Percentiles rank a stretch among this genome's conserved stretches.
Evolutionary conservation across 2,797 vertebrate species (phyloP).

Genomic region (Hippopotamyrus pictus): DNA sequence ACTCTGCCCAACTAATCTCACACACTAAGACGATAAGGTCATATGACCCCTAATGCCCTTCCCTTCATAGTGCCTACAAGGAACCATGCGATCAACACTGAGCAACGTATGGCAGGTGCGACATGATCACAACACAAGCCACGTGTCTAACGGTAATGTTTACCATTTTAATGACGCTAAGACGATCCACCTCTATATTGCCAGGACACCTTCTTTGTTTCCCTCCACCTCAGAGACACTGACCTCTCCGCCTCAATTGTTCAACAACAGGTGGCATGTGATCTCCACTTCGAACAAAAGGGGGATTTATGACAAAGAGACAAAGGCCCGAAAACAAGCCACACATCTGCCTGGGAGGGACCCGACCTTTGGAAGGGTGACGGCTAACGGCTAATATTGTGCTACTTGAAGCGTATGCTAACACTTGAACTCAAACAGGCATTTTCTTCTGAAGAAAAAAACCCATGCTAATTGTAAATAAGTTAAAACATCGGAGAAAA

Average conservation of each 20-base stretch:
- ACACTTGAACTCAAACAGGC: not conserved
- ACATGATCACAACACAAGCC: not conserved
- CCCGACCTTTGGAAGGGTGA: slow-evolving; percentile 17
- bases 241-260: slow-evolving; percentile 50
- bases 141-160: not conserved
- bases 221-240: not conserved
- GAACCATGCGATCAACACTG: not conserved
- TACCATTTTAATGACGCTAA: not conserved
- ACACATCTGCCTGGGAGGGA: not conserved
- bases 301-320: slow-evolving; percentile 39
- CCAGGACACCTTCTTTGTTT: not conserved
- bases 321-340: slow-evolving; percentile 41
- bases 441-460: not conserved
- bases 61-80: not conserved
- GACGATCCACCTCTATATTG: not conserved
- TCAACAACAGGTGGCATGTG: slow-evolving; percentile 63
- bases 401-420: slow-evolving; percentile 19
- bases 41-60: slow-evolving; percentile 1
- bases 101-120: not conserved
- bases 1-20: slow-evolving; percentile 9
- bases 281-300: slow-evolving; percentile 56
- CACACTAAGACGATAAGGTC: not conserved
- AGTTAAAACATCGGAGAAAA: not conserved
- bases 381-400: slow-evolving; percentile 19
- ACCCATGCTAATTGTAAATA: not conserved